Evolutionary conservation across 2,113 vertebrate genomes (phyloP).

Genomic region (Rhabdomys dilectus): DNA sequence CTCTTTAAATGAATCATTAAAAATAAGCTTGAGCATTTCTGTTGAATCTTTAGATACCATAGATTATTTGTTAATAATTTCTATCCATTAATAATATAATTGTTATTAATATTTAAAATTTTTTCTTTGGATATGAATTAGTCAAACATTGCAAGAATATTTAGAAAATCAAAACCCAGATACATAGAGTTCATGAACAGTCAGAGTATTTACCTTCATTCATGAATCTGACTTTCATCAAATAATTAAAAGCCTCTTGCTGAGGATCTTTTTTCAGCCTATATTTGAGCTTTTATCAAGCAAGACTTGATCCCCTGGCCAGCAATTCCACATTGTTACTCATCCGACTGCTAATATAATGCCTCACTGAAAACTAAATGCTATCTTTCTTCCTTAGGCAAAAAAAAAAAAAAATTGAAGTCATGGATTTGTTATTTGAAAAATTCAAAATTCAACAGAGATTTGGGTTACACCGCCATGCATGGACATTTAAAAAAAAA

Average conservation of each 20-base stretch:
- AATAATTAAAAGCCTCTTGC: slow-evolving; percentile 11
- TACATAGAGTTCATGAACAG: not conserved
- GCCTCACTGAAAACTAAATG: slow-evolving; percentile 68
- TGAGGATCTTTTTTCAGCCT: not conserved
- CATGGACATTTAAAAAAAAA: slow-evolving; percentile 74
- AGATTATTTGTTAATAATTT: not conserved
- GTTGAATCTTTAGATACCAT: not conserved
- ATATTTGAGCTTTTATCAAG: slow-evolving; percentile 6
- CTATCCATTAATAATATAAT: not conserved
- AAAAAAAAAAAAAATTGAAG: slow-evolving; percentile 64
- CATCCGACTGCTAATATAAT: slow-evolving; percentile 47
- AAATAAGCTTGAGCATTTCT: not conserved
- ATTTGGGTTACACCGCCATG: slow-evolving; percentile 83
- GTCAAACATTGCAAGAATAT: not conserved
- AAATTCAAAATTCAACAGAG: slow-evolving; percentile 80
- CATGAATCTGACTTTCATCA: slow-evolving; percentile 36
- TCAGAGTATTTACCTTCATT: not conserved
- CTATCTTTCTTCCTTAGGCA: slow-evolving; percentile 50
- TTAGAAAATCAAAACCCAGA: slow-evolving; percentile 10
- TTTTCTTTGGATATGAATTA: not conserved
- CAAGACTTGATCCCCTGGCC: not conserved
- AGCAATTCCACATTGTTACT: slow-evolving; percentile 51
- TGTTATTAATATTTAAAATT: not conserved
- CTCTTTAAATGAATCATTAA: not conserved
- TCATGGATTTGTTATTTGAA: slow-evolving; percentile 78